Percentiles rank a stretch among this genome's conserved stretches.
phyloP scores from a whole-genome alignment of 2,888 invertebrate species.

The Hydrotaea diabolus region DNA sequence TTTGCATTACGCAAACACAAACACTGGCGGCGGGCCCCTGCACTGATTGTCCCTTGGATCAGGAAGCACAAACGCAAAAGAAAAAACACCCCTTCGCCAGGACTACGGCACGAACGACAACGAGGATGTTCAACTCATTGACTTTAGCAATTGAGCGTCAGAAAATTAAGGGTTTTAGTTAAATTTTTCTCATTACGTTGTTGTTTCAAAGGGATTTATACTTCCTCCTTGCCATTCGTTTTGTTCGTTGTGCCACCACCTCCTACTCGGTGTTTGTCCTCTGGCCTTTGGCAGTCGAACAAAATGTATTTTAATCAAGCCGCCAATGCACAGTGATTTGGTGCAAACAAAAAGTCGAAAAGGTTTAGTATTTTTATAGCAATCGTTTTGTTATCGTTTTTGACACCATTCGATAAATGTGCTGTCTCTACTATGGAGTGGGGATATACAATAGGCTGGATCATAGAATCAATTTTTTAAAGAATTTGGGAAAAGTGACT shows the following conservation, averaged over 20 bases:
- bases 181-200: conserved; percentile 58
- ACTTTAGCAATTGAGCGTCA: conserved; percentile 79
- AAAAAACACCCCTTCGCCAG: conserved; percentile 28
- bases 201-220: conserved; percentile 53
- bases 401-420: no score
- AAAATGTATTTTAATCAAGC: conserved; percentile 26
- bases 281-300: conserved; percentile 33
- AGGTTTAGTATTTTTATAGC: no score
- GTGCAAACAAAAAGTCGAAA: neutral
- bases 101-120: neutral
- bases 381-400: no score
- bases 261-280: conserved; percentile 15
- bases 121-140: conserved; percentile 70
- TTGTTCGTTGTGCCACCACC: conserved; percentile 28
- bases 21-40: conserved; percentile 17
- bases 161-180: conserved; percentile 65
- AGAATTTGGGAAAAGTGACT: no score
- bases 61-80: conserved; percentile 35
- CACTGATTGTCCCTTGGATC: neutral
- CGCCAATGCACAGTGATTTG: conserved; percentile 5
- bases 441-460: no score
- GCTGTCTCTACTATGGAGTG: no score
- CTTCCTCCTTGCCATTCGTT: conserved; percentile 12
- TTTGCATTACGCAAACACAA: conserved; percentile 51
- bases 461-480: no score